A percentile compares a stretch with the other conserved stretches of the same genome.
Evolutionary conservation across 2,113 vertebrate genomes (phyloP).

Genomic region (Alligator sinensis): DNA sequence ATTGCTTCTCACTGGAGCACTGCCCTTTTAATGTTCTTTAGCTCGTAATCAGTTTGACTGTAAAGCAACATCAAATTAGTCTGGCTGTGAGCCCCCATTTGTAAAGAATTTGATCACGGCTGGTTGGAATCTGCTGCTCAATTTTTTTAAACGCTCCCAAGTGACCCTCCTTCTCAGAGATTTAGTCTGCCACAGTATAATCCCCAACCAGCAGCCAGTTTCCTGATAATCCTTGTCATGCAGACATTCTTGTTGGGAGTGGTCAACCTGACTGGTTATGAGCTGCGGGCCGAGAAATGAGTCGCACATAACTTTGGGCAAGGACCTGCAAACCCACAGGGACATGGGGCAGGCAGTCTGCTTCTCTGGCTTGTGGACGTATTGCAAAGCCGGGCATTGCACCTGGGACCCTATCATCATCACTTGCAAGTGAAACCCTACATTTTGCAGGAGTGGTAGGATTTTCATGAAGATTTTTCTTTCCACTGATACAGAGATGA

Average conservation of each 20-base stretch:
- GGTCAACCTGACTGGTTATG: neutral
- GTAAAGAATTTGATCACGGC: neutral
- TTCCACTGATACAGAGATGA: neutral
- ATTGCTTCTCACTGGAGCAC: neutral
- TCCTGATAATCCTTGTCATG: neutral
- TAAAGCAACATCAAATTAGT: neutral
- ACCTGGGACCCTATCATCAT: neutral
- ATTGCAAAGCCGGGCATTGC: constrained; percentile 27
- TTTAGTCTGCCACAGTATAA: neutral
- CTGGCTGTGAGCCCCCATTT: constrained; percentile 10
- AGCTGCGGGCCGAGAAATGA: neutral
- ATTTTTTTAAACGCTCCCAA: accelerated
- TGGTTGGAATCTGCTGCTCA: neutral
- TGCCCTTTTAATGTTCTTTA: neutral
- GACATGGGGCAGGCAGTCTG: constrained; percentile 30
- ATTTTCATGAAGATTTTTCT: neutral
- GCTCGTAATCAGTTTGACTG: neutral
- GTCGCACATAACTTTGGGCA: neutral
- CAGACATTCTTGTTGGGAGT: constrained; percentile 26
- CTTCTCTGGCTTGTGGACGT: constrained; percentile 13
- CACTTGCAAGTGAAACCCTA: constrained; percentile 45
- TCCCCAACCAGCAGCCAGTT: neutral
- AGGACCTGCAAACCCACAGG: constrained; percentile 6
- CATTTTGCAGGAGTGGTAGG: constrained; percentile 53
- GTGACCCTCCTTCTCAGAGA: neutral